These are phyloP conservation scores for Benitochromis conjunctus DNA, from an alignment of 2,113 vertebrate species.

Conservation along the genomic window DNA sequence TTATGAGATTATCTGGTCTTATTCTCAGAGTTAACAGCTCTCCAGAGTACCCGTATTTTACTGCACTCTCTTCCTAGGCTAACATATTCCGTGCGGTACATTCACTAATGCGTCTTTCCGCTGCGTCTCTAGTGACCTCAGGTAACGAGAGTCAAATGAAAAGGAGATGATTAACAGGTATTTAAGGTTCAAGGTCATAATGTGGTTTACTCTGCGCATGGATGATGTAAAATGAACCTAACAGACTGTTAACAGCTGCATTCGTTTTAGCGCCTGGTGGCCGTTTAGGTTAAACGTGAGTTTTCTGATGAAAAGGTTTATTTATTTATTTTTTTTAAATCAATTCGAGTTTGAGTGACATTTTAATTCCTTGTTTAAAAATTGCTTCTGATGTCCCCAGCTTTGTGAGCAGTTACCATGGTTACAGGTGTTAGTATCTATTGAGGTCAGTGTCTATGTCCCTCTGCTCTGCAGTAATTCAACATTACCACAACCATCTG, in stretches of 20 bases:
- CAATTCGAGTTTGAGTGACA: background rate
- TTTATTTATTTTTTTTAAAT: background rate
- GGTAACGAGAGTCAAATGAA: background rate
- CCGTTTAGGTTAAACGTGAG: background rate
- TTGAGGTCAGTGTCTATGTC: background rate
- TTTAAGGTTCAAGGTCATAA: background rate
- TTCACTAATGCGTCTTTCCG: background rate
- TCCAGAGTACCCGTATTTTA: background rate
- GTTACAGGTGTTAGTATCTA: background rate
- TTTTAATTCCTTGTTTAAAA: background rate
- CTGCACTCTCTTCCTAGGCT: background rate
- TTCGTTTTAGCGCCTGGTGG: background rate
- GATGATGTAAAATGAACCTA: background rate
- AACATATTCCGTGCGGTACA: background rate
- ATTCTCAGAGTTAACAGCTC: background rate
- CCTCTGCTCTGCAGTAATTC: background rate
- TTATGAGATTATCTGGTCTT: background rate
- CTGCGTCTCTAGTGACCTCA: background rate
- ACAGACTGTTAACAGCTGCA: background rate
- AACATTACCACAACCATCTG: background rate
- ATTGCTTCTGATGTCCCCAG: background rate
- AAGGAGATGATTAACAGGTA: background rate
- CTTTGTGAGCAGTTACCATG: background rate
- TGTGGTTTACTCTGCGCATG: background rate
- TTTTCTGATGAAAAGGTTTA: background rate